Evolutionary conservation across 2,113 vertebrate species (phyloP).

Genomic region (Zeus faber): DNA sequence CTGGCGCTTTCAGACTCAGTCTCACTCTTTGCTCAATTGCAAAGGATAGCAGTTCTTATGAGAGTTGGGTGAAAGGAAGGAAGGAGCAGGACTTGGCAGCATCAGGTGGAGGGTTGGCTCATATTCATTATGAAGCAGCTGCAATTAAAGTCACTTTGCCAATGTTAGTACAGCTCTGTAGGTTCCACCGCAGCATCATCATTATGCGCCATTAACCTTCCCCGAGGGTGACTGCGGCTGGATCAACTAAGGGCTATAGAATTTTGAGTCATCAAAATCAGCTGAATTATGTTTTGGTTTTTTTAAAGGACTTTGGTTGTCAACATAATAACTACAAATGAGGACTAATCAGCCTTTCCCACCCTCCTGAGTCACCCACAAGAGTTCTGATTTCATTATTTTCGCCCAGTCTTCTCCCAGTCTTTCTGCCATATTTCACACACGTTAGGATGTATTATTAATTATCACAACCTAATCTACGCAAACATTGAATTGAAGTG

Average conservation of each 20-base stretch:
- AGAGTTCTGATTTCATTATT: too few relatives aligned
- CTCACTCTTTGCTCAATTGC: neutral
- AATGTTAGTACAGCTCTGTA: neutral
- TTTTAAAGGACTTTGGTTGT: too few relatives aligned
- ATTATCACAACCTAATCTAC: too few relatives aligned
- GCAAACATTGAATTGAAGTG: too few relatives aligned
- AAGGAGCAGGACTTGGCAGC: neutral
- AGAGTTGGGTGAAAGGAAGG: neutral
- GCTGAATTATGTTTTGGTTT: too few relatives aligned
- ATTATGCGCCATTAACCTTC: conserved; percentile 17
- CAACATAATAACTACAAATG: too few relatives aligned
- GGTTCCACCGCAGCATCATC: neutral
- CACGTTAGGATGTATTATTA: too few relatives aligned
- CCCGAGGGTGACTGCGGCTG: conserved; percentile 6
- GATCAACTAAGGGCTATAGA: conserved; percentile 6
- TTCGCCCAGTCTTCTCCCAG: too few relatives aligned
- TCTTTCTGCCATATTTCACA: too few relatives aligned
- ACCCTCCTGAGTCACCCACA: too few relatives aligned
- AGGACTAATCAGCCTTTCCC: too few relatives aligned
- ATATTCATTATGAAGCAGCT: conserved; percentile 14
- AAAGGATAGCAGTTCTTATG: neutral
- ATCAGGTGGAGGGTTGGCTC: neutral
- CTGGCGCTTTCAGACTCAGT: neutral
- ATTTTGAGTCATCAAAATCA: neutral
- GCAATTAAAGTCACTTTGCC: conserved; percentile 23